Percentiles rank a stretch among this genome's conserved stretches.
Evolutionary conservation across 2,113 vertebrate genomes (phyloP).

Genomic region (Sturnus vulgaris): DNA sequence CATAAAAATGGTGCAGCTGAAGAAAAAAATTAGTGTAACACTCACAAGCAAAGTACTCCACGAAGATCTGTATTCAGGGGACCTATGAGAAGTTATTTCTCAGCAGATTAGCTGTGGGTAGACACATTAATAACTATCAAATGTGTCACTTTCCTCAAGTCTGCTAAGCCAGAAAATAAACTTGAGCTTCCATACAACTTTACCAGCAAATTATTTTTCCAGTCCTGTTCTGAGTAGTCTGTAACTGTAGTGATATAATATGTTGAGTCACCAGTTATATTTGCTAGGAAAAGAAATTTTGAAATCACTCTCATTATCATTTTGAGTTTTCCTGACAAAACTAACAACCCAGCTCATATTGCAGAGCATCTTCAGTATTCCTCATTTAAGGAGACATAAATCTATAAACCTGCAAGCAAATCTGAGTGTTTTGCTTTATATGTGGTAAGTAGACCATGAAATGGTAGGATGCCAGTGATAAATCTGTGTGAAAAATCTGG

Average conservation of each 20-base stretch:
- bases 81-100: not conserved
- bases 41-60: not conserved
- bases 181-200: not conserved
- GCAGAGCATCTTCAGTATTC: not conserved
- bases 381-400: not conserved
- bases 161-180: not conserved
- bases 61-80: not conserved
- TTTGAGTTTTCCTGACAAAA: not conserved
- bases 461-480: not conserved
- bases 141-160: not conserved
- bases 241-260: not conserved
- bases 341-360: not conserved
- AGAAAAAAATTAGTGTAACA: not conserved
- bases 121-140: not conserved
- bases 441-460: not conserved
- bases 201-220: not conserved
- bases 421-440: not conserved
- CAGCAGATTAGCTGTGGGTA: not conserved
- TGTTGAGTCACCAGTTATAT: not conserved
- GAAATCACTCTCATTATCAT: not conserved
- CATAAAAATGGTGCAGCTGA: not conserved
- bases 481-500: slow-evolving; percentile 1
- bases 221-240: not conserved
- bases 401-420: not conserved
- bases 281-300: not conserved